Evolutionary conservation across 2,888 invertebrate genomes (phyloP).

Genomic region (Campaea margaritaria): DNA sequence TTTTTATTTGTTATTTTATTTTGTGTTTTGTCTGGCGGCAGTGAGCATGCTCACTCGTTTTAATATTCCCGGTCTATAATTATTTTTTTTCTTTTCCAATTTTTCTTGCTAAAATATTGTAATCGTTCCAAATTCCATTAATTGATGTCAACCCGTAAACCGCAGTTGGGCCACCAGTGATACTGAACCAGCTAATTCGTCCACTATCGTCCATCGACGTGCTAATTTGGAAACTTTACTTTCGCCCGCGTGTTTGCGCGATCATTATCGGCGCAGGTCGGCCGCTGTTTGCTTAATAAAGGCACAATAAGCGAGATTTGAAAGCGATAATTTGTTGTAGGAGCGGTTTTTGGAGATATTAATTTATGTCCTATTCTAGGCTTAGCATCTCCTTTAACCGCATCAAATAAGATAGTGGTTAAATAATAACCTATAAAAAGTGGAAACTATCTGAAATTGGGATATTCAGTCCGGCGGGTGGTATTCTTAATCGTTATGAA

Average conservation of each 20-base stretch:
- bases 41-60: too few species aligned
- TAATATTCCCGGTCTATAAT: too few species aligned
- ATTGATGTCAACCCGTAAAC: too few species aligned
- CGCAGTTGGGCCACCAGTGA: neutral
- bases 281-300: slow-evolving; percentile 18
- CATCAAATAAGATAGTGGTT: too few species aligned
- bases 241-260: slow-evolving; percentile 38
- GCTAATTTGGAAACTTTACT: slow-evolving; percentile 69
- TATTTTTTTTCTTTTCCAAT: too few species aligned
- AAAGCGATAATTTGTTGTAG: slow-evolving; percentile 21
- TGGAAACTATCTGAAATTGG: too few species aligned
- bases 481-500: too few species aligned
- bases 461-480: too few species aligned
- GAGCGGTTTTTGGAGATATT: slow-evolving; percentile 1
- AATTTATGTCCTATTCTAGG: neutral
- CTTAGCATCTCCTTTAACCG: too few species aligned
- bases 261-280: slow-evolving; percentile 37
- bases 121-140: too few species aligned
- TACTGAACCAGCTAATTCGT: slow-evolving; percentile 23
- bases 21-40: neutral
- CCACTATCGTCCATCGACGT: slow-evolving; percentile 45
- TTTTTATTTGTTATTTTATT: neutral
- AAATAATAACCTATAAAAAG: too few species aligned
- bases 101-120: too few species aligned
- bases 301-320: slow-evolving; percentile 38